Evolutionary conservation across 2,888 invertebrate genomes (phyloP), one percentile per base, ranked within the genome.

Genomic region (Cenopis cana): DNA sequence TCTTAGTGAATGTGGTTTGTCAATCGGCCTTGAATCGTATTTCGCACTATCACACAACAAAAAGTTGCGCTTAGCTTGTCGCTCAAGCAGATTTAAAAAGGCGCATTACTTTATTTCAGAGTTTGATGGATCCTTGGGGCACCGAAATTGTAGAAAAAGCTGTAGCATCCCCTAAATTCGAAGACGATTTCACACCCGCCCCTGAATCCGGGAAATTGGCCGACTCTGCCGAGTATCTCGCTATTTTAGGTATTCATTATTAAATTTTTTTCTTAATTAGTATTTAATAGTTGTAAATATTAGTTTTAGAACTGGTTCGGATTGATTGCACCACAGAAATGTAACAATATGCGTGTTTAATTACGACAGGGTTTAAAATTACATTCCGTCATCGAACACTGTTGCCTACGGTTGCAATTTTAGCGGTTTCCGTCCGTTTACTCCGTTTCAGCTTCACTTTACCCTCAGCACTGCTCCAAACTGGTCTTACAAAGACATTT

Each of bases 211-310:
- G 86, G 67, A 94, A 91, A 75, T 85, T 96, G 68, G 94, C 95
- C 0, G 95, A 95, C 80, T 96, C 96, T 1, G 94, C 94, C 12
- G 94, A 95, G 79, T 96, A 96, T 85, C 88, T 97, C 68, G 95
- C 95, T 73, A 88, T 94, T 75, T 93, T 97, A 78, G 96, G 97
- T 97, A 90, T 17, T 59, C 60, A 59, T 46, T 2, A 76, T 69
- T 76, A 73, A 66, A 50, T 61, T 70, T 61, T 70, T 66, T 38
- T 17, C 14, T 29, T 67, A 66, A 75, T 66, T 73, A 71, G 36
- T 74, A 68, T 71, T 76, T 68, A 62, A 69, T 69, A 12, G 33
- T 0, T 14, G n/a, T 41, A 0, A 14, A 24, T 20, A 46, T 55
- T 41, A 38, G 54, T 41, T 46, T 20, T 41, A 18, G 41, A 59